These are phyloP conservation scores for Macrosiphum euphorbiae DNA, from an alignment of 2,888 invertebrate species.

Conservation along the genomic window DNA sequence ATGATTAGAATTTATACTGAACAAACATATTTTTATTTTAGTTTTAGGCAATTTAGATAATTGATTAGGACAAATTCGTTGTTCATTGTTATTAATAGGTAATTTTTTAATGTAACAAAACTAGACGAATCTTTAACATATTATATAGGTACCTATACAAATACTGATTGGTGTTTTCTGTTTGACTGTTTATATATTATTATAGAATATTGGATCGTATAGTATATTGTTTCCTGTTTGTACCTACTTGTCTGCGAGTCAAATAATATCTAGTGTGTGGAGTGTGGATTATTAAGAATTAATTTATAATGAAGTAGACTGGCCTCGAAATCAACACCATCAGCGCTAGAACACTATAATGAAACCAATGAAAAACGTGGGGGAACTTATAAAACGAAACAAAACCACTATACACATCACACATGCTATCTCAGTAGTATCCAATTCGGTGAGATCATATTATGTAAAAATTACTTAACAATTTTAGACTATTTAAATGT, in stretches of 20 bases:
- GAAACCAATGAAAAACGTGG: constrained; percentile 63
- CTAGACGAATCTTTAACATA: background rate
- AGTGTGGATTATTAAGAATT: constrained; percentile 33
- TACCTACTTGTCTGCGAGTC: background rate
- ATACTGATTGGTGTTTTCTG: constrained; percentile 3
- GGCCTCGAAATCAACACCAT: constrained; percentile 60
- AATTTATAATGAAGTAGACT: constrained; percentile 23
- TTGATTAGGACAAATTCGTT: background rate
- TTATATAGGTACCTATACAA: background rate
- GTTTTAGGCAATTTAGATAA: background rate
- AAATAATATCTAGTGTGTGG: background rate
- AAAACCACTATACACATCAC: background rate
- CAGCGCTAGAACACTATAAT: constrained; percentile 29
- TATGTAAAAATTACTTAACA: background rate
- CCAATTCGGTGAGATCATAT: constrained; percentile 33
- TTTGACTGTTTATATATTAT: background rate
- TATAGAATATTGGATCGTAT: no score
- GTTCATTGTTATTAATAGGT: background rate
- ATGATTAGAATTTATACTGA: no score
- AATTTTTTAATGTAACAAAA: background rate
- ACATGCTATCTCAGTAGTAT: background rate
- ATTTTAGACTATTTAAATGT: background rate
- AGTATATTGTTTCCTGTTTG: background rate
- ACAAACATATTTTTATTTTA: no score
- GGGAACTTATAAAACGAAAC: constrained; percentile 33